Base-by-base conservation (phyloP, 2,797 vertebrate genomes). In the Melanogrammus aeglefinus region DNA sequence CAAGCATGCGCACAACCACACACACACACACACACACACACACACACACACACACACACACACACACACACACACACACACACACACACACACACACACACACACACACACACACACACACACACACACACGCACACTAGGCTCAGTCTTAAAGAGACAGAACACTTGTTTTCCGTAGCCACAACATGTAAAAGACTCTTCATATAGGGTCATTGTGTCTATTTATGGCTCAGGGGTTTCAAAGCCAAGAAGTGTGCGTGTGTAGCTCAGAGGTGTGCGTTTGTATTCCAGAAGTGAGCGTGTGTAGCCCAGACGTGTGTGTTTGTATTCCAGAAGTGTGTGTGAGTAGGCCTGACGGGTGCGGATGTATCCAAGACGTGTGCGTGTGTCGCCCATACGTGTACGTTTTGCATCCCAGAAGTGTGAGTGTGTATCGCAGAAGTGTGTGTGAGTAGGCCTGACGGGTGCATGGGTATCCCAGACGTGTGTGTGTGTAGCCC, bases 191-290 rank as follows among this genome's bases (percentile, higher is more conserved):
- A 81, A 73, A 75, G 84, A 73, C 82, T 86, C 83, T 0, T 73
- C 88, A 88, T 85, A 86, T 86, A 86, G 87, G 88, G 83, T 90
- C 88, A 86, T 76, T 82, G 71, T 51, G 88, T 86, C 90, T 93
- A 92, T 92, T 92, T 93, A 90, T 91, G 86, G 86, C 86, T 81
- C 83, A 18, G 7, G 27, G 69, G 3, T 78, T 84, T 87, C 79
- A 86, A 79, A 88, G 88, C 86, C 78, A 83, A 88, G 80, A 82
- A 77, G 81, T 44, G 38, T 75, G 82, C 83, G 80, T 83, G 79
- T 83, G 82, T 84, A 88, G 91, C 89, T 86, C 24, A 14, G 10
- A 29, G 7, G 44, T 47, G 44, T 47, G 44, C 4, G 10, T 47
- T 1, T 39, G 44, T 47, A 47, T 13, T 5, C 2, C 16, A 41